phyloP scores from a whole-genome alignment of 2,113 vertebrate species.

The Calyptommatus sinebrachiatus region DNA sequence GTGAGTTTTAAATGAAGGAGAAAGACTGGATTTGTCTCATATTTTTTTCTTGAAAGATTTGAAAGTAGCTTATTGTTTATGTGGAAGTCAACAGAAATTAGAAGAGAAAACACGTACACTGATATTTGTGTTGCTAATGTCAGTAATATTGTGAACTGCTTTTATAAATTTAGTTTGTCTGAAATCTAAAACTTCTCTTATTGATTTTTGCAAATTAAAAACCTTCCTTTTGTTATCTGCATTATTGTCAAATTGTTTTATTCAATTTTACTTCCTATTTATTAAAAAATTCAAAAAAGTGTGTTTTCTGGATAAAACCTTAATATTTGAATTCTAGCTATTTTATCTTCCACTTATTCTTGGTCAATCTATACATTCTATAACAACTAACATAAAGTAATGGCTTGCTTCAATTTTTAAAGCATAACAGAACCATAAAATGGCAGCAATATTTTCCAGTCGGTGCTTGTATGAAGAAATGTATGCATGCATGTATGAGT shows the following conservation, averaged over 20 bases:
- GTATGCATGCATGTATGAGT: too few species aligned
- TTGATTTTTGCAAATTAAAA: constrained; percentile 53
- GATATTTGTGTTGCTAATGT: constrained; percentile 54
- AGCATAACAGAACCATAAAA: too few species aligned
- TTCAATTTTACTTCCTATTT: constrained; percentile 57
- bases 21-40: constrained; percentile 7
- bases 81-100: constrained; percentile 40
- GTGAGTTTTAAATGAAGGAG: background rate
- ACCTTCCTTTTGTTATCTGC: constrained; percentile 49
- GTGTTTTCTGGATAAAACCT: constrained; percentile 70
- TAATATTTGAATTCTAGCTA: constrained; percentile 60
- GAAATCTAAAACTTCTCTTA: constrained; percentile 35
- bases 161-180: constrained; percentile 60
- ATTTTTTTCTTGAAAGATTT: constrained; percentile 59
- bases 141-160: constrained; percentile 65
- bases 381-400: too few species aligned
- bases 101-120: constrained; percentile 43
- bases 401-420: too few species aligned
- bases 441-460: too few species aligned
- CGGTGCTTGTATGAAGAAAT: too few species aligned
- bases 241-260: constrained; percentile 55
- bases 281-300: constrained; percentile 60
- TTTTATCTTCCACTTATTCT: constrained; percentile 54
- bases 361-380: constrained; percentile 26
- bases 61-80: constrained; percentile 64